Conservation (phyloP, 2,113 vertebrate species). For the Pomatostomus ruficeps region DNA sequence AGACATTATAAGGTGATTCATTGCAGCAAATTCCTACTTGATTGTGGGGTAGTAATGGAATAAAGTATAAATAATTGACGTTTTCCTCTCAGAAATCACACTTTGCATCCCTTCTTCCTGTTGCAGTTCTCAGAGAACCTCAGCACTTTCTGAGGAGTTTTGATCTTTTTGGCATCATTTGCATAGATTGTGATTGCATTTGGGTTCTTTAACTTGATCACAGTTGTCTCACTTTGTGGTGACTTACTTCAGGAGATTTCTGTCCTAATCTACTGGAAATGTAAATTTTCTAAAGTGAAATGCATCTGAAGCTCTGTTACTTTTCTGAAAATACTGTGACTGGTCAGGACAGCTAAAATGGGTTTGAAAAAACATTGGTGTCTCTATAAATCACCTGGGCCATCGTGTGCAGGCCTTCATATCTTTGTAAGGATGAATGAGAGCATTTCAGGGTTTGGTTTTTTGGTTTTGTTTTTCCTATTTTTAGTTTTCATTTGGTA, state of each 20-base stretch:
- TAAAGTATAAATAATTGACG: neutral
- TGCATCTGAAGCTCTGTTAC: neutral
- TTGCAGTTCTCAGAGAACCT: neutral
- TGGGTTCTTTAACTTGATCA: neutral
- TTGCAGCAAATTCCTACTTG: neutral
- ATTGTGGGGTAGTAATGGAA: neutral
- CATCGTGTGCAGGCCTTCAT: neutral
- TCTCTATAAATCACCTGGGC: neutral
- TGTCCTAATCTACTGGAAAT: neutral
- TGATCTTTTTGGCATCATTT: neutral
- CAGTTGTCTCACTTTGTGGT: neutral
- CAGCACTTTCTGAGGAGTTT: neutral
- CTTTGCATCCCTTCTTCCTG: neutral
- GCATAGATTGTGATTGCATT: neutral
- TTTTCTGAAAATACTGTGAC: neutral
- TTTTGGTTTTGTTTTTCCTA: neutral
- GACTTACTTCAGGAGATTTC: neutral
- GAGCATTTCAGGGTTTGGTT: neutral
- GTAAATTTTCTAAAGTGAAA: neutral
- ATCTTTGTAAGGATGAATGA: neutral
- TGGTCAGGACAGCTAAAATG: neutral
- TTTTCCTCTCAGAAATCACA: neutral
- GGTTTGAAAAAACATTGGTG: neutral
- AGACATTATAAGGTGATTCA: neutral
- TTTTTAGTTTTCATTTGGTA: neutral